phyloP scores from a whole-genome alignment of 1,140 invertebrate species.

The Drosophila fuyamai region DNA sequence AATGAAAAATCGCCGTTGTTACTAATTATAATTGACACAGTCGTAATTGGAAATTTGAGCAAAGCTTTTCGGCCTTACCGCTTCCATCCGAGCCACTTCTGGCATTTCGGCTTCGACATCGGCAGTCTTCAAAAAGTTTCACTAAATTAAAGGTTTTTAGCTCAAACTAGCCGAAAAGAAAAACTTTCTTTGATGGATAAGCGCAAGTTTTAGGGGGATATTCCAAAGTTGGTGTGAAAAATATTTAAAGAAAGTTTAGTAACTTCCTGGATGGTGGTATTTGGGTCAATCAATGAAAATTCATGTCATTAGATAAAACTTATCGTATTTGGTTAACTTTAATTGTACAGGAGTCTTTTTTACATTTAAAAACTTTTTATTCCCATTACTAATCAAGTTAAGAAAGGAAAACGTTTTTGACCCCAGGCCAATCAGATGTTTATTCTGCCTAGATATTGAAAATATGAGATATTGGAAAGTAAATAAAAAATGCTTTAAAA shows the following conservation, averaged over 20 bases:
- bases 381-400: no score
- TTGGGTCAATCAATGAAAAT: conserved; percentile 21
- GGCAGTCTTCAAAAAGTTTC: conserved; percentile 81
- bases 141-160: conserved; percentile 79
- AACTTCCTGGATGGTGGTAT: conserved; percentile 18
- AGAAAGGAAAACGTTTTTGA: no score
- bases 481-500: no score
- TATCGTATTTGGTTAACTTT: background rate
- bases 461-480: no score
- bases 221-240: conserved; percentile 57
- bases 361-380: no score
- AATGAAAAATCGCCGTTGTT: conserved; percentile 84
- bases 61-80: conserved; percentile 66
- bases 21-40: conserved; percentile 85
- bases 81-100: conserved; percentile 23
- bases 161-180: conserved; percentile 64
- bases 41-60: conserved; percentile 84
- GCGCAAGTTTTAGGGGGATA: conserved; percentile 51
- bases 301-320: background rate
- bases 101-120: conserved; percentile 32
- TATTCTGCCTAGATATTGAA: no score
- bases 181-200: conserved; percentile 81
- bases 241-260: conserved; percentile 64
- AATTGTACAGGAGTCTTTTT: no score
- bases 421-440: no score